These are phyloP conservation scores for Tonatia bakeri DNA, from an alignment of 2,113 vertebrate genomes.

Conservation along the genomic window DNA sequence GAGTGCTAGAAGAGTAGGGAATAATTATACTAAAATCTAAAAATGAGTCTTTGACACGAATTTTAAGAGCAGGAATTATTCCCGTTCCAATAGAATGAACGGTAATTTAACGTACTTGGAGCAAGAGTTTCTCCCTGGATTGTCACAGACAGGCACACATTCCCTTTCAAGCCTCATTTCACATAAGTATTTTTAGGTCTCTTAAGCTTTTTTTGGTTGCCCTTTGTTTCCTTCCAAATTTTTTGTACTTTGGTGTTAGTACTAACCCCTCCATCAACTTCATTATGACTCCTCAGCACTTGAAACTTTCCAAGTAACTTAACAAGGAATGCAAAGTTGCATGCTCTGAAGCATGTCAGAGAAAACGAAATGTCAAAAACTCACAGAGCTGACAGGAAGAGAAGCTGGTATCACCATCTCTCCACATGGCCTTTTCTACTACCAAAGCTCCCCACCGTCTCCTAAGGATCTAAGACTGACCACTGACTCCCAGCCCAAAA, in stretches of 20 bases:
- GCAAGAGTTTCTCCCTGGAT: not conserved
- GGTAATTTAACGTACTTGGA: not conserved
- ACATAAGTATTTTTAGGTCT: not conserved
- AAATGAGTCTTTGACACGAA: not conserved
- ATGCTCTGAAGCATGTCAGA: not conserved
- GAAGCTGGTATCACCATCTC: not conserved
- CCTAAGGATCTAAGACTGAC: not conserved
- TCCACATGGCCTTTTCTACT: not conserved
- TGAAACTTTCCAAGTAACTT: not conserved
- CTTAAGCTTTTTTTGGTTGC: not conserved
- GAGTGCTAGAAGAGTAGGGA: not conserved
- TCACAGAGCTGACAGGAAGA: not conserved
- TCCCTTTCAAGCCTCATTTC: not conserved
- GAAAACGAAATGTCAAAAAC: conserved; percentile 6
- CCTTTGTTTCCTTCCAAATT: not conserved
- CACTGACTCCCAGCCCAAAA: not conserved
- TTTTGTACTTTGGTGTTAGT: not conserved
- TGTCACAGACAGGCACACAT: not conserved
- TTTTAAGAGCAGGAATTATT: conserved; percentile 1
- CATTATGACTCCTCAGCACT: not conserved
- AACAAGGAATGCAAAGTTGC: not conserved
- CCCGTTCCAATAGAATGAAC: not conserved
- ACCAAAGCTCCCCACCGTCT: not conserved
- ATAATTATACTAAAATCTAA: not conserved
- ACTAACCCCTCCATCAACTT: not conserved